phyloP scores from a whole-genome alignment of 2,113 vertebrate genomes.

The Butorides virescens region DNA sequence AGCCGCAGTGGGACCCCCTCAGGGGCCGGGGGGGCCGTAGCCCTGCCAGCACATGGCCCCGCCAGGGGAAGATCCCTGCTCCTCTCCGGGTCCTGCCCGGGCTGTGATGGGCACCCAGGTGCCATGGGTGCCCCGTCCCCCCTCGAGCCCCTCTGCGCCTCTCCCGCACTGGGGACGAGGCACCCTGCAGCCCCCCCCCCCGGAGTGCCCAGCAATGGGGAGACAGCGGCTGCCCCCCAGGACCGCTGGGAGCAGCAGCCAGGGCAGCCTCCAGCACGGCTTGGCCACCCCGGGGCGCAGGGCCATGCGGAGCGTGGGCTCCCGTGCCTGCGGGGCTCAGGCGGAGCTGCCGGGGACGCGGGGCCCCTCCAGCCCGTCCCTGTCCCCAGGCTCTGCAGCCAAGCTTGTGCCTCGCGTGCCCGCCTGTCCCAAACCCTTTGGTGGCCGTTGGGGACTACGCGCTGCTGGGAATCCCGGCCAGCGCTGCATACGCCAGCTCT shows the following conservation, averaged over 20 bases:
- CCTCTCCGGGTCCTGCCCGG: background rate
- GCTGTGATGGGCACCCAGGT: background rate
- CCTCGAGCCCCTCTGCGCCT: background rate
- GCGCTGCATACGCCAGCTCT: fast-evolving
- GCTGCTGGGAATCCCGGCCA: background rate
- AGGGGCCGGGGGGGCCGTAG: background rate
- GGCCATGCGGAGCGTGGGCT: fast-evolving
- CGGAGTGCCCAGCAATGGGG: background rate
- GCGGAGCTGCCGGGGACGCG: background rate
- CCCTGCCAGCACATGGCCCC: fast-evolving
- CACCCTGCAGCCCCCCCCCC: background rate
- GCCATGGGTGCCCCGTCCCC: background rate
- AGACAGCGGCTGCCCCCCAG: background rate
- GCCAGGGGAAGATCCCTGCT: background rate
- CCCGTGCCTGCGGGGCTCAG: background rate
- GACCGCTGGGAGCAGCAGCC: background rate
- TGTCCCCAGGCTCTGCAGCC: background rate
- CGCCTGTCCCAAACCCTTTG: background rate
- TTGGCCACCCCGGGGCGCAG: too few species aligned
- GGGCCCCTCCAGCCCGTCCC: background rate
- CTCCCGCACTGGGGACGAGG: background rate
- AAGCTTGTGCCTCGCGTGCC: fast-evolving
- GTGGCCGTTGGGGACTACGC: fast-evolving
- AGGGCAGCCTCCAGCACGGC: background rate
- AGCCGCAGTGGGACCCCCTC: background rate